Conservation (phyloP, 1,140 invertebrate genomes). For the Nomia melanderi region DNA sequence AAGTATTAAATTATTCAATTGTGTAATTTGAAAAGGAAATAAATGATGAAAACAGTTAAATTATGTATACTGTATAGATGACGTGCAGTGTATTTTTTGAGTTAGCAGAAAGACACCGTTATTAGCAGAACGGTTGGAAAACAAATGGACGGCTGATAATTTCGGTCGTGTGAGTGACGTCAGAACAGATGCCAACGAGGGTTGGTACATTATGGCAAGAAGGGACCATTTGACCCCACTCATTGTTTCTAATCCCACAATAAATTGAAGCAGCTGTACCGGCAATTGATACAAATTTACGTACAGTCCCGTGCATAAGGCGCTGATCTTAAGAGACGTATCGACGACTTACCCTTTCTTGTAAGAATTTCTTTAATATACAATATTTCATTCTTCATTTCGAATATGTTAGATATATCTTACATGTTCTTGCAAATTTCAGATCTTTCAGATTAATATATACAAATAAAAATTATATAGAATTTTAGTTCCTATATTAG, state of each 20-base stretch:
- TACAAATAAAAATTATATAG: too few species aligned
- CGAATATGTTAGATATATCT: too few species aligned
- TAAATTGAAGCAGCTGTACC: slow-evolving; percentile 3
- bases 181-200: slow-evolving; percentile 66
- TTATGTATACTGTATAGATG: neutral
- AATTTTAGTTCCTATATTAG: too few species aligned
- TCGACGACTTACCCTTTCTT: neutral
- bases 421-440: too few species aligned
- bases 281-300: slow-evolving; percentile 73
- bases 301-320: slow-evolving; percentile 77
- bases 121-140: slow-evolving; percentile 3
- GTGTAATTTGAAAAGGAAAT: too few species aligned
- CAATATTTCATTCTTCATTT: too few species aligned
- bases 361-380: neutral
- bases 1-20: too few species aligned
- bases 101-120: slow-evolving; percentile 9
- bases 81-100: neutral
- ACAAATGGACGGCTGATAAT: slow-evolving; percentile 66
- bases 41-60: too few species aligned
- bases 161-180: slow-evolving; percentile 70
- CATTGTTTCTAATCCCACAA: slow-evolving; percentile 76
- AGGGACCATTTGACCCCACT: slow-evolving; percentile 78
- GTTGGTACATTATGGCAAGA: slow-evolving; percentile 71
- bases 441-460: too few species aligned
- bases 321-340: slow-evolving; percentile 49